Percentiles rank a stretch among this genome's conserved stretches.
phyloP scores from a whole-genome alignment of 1,140 invertebrate genomes.

The Oedothorax gibbosus region DNA sequence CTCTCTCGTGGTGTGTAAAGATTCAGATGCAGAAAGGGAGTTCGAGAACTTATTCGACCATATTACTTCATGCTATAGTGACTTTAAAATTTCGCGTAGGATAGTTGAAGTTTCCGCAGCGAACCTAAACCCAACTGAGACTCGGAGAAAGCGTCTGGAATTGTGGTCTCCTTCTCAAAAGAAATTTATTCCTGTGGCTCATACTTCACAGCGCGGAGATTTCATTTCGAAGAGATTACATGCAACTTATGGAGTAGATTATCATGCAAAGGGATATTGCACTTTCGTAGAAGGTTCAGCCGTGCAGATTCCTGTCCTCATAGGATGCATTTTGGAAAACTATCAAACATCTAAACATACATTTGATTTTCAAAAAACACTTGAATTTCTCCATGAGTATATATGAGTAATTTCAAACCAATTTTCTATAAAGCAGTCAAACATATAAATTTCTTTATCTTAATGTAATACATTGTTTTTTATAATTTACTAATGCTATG shows the following conservation, averaged over 20 bases:
- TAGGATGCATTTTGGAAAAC: constrained; percentile 46
- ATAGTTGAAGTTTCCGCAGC: constrained; percentile 1
- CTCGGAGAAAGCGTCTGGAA: constrained; percentile 10
- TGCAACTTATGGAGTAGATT: constrained; percentile 26
- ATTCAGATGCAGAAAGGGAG: background rate
- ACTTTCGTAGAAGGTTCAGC: constrained; percentile 16
- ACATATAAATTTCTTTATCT: too few relatives aligned
- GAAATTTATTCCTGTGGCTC: constrained; percentile 7
- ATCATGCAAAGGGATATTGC: constrained; percentile 29
- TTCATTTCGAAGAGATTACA: constrained; percentile 40
- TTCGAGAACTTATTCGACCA: constrained; percentile 4
- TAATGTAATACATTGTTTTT: too few relatives aligned
- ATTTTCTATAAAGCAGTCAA: too few relatives aligned
- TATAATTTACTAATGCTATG: too few relatives aligned
- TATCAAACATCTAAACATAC: constrained; percentile 1
- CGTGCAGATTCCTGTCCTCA: constrained; percentile 35
- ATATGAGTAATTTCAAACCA: too few relatives aligned
- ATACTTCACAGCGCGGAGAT: constrained; percentile 8
- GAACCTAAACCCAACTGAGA: constrained; percentile 15
- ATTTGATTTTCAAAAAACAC: constrained; percentile 24
- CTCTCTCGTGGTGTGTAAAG: background rate
- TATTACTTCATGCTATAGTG: constrained; percentile 2
- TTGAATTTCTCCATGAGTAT: background rate
- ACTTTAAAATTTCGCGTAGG: constrained; percentile 11
- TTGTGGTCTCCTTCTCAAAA: constrained; percentile 27